phyloP scores from a whole-genome alignment of 2,888 invertebrate species.

The Ennomos fuscantarius region DNA sequence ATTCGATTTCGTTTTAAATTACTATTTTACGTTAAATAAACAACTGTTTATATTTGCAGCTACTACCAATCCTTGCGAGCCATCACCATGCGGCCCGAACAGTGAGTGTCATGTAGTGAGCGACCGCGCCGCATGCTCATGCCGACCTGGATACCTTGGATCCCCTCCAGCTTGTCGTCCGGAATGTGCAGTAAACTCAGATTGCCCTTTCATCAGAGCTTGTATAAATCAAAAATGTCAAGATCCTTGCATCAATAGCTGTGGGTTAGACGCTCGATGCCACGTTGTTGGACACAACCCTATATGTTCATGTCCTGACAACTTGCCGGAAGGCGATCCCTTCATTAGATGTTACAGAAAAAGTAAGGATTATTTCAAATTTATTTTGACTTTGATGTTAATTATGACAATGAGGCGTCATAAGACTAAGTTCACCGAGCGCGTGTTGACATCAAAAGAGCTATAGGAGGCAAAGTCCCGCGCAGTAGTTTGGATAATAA shows the following conservation, averaged over 20 bases:
- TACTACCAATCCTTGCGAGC: conserved; percentile 87
- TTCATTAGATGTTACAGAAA: conserved; percentile 88
- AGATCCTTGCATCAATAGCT: conserved; percentile 91
- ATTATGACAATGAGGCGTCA: too few relatives aligned
- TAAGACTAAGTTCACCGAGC: too few relatives aligned
- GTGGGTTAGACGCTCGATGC: conserved; percentile 91
- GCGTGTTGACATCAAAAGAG: too few relatives aligned
- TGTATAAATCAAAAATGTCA: conserved; percentile 91
- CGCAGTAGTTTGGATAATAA: too few relatives aligned
- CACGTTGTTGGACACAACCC: conserved; percentile 92
- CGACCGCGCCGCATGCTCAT: conserved; percentile 90
- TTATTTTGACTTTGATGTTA: too few relatives aligned
- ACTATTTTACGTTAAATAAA: not conserved
- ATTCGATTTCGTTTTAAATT: conserved; percentile 4
- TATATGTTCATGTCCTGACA: conserved; percentile 89
- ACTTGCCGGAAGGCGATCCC: conserved; percentile 90
- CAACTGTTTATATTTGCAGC: conserved; percentile 19
- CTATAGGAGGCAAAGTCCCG: too few relatives aligned
- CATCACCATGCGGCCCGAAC: conserved; percentile 91
- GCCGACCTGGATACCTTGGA: conserved; percentile 88
- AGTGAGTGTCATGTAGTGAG: conserved; percentile 89
- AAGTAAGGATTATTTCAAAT: conserved; percentile 56
- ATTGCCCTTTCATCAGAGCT: conserved; percentile 89
- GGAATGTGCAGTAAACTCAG: conserved; percentile 91
- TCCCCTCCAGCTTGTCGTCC: conserved; percentile 91